A percentile compares a stretch with the other conserved stretches of the same genome.
These are phyloP conservation scores for Squalus acanthias DNA, from an alignment of 2,797 vertebrate genomes.

Conservation along the genomic window DNA sequence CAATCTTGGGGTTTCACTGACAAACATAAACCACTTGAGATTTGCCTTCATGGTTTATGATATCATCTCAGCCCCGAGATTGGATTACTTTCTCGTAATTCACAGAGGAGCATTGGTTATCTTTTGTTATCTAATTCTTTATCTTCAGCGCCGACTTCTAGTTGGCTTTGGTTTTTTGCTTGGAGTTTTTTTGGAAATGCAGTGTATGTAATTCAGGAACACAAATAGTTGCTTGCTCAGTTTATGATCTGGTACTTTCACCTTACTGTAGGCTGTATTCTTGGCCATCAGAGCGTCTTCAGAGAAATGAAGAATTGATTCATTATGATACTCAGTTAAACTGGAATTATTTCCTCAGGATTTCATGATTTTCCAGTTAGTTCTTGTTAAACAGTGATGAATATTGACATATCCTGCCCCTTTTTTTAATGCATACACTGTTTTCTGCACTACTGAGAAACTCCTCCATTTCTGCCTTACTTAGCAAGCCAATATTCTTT, in stretches of 20 bases:
- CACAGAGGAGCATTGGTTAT: background rate
- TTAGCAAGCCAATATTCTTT: background rate
- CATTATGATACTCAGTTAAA: background rate
- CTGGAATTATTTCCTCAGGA: background rate
- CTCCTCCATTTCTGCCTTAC: background rate
- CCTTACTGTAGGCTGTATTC: background rate
- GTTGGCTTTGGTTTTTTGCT: background rate
- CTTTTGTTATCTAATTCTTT: background rate
- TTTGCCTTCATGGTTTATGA: background rate
- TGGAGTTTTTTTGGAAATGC: background rate
- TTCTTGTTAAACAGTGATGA: background rate
- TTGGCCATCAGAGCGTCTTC: background rate
- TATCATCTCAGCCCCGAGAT: background rate
- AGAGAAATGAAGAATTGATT: background rate
- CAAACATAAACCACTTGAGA: background rate
- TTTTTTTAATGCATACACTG: background rate
- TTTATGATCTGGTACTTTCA: background rate
- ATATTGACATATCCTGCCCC: background rate
- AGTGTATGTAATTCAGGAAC: background rate
- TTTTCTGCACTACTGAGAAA: background rate
- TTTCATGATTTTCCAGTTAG: background rate
- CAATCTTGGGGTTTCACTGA: background rate
- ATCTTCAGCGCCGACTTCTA: background rate
- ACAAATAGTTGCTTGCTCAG: background rate
- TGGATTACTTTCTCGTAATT: background rate